phyloP scores from a whole-genome alignment of 2,113 vertebrate genomes.

The Burhinus oedicnemus region DNA sequence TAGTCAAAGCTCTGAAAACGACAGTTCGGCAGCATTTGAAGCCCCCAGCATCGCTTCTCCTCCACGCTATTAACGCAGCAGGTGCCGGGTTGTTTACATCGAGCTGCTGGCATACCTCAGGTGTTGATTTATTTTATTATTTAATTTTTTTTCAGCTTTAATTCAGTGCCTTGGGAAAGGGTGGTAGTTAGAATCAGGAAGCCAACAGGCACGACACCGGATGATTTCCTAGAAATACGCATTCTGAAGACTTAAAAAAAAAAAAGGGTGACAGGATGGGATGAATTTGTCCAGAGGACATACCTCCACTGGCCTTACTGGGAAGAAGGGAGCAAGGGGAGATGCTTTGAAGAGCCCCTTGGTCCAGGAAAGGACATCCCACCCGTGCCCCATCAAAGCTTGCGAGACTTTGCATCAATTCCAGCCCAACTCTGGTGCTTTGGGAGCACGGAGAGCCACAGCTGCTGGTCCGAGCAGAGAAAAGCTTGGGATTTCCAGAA shows the following conservation, averaged over 20 bases:
- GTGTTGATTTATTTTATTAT: background rate
- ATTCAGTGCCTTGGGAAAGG: background rate
- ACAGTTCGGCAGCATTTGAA: background rate
- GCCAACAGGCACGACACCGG: background rate
- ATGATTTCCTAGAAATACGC: background rate
- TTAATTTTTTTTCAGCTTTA: background rate
- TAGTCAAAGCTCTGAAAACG: too few species aligned
- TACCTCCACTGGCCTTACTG: background rate
- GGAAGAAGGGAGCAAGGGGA: background rate
- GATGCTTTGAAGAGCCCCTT: too few species aligned
- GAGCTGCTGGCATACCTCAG: background rate
- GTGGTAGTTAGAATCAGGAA: background rate
- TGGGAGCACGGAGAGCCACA: background rate
- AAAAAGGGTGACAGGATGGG: background rate
- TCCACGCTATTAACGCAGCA: background rate
- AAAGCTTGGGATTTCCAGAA: background rate
- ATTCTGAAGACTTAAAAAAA: background rate
- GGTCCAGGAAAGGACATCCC: too few species aligned
- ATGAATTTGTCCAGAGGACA: background rate
- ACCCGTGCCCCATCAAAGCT: too few species aligned
- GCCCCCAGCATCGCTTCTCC: background rate
- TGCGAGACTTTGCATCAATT: too few species aligned
- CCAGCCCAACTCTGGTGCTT: background rate
- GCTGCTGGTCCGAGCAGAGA: rapidly evolving
- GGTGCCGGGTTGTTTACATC: background rate